phyloP scores from a whole-genome alignment of 2,797 vertebrate genomes.

The Hemitrygon akajei region DNA sequence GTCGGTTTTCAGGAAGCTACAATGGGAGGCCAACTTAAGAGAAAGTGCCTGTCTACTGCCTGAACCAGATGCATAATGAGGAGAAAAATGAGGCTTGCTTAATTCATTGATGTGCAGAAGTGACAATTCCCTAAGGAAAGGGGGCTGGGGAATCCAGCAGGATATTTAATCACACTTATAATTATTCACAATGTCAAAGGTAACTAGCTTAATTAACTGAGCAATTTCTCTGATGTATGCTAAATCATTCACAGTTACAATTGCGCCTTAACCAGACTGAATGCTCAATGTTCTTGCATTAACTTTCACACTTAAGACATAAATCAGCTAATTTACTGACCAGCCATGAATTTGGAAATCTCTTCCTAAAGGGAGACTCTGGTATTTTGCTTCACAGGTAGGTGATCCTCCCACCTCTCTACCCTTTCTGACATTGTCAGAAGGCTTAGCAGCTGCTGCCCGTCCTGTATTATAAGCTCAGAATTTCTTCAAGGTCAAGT shows the following conservation, averaged over 20 bases:
- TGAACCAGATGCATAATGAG: neutral
- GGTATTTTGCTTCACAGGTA: neutral
- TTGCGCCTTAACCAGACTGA: neutral
- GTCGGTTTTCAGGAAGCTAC: too few relatives aligned
- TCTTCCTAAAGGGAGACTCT: neutral
- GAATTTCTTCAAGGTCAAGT: neutral
- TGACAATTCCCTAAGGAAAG: neutral
- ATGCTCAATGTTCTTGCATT: neutral
- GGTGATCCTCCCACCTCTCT: neutral
- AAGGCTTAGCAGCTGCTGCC: neutral
- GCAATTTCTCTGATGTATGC: constrained; percentile 17
- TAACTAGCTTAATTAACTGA: constrained; percentile 25
- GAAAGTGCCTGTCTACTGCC: neutral
- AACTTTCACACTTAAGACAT: neutral
- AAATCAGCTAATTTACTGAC: constrained; percentile 16
- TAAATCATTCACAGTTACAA: constrained; percentile 26
- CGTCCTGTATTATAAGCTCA: neutral
- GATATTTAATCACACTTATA: neutral
- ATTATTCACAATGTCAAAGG: constrained; percentile 29
- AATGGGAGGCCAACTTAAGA: neutral
- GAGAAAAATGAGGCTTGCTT: neutral
- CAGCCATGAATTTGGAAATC: neutral
- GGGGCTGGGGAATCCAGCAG: neutral
- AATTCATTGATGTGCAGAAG: neutral
- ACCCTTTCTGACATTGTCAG: neutral